Evolutionary conservation across 2,888 invertebrate genomes (phyloP).

Genomic region (Brachypterus glaber): DNA sequence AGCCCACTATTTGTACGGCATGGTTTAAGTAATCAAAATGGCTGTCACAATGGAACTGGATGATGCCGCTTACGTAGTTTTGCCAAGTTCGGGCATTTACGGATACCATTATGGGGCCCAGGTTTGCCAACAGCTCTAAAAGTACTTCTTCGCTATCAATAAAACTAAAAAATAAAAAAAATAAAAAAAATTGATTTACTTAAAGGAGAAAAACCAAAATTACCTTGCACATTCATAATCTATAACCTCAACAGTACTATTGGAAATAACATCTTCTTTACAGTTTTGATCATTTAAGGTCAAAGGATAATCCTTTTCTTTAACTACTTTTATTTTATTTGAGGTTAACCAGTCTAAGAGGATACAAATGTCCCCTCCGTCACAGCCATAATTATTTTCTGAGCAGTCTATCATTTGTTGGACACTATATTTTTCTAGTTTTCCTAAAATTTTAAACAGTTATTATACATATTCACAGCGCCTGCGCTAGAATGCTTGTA

Average conservation of each 20-base stretch:
- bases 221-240: slow-evolving; percentile 60
- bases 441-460: too few relatives aligned
- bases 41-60: slow-evolving; percentile 70
- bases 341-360: slow-evolving; percentile 61
- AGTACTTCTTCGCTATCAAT: slow-evolving; percentile 56
- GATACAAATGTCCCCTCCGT: slow-evolving; percentile 73
- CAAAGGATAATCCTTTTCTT: slow-evolving; percentile 55
- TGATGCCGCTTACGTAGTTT: slow-evolving; percentile 74
- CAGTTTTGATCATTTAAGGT: slow-evolving; percentile 44
- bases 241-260: slow-evolving; percentile 42
- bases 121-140: slow-evolving; percentile 48
- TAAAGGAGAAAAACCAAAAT: slow-evolving; percentile 30
- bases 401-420: slow-evolving; percentile 81
- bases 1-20: slow-evolving; percentile 76
- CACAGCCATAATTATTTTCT: slow-evolving; percentile 62
- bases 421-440: slow-evolving; percentile 55
- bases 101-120: slow-evolving; percentile 71
- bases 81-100: slow-evolving; percentile 81
- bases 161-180: slow-evolving; percentile 42
- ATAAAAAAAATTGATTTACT: slow-evolving; percentile 9
- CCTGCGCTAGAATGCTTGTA: too few relatives aligned
- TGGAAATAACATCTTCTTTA: slow-evolving; percentile 35
- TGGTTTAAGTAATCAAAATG: slow-evolving; percentile 57
- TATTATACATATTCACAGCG: too few relatives aligned
- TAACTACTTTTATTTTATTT: slow-evolving; percentile 47